Evolutionary conservation across 2,797 vertebrate species (phyloP).

Genomic region (Serranus cabrilla): DNA sequence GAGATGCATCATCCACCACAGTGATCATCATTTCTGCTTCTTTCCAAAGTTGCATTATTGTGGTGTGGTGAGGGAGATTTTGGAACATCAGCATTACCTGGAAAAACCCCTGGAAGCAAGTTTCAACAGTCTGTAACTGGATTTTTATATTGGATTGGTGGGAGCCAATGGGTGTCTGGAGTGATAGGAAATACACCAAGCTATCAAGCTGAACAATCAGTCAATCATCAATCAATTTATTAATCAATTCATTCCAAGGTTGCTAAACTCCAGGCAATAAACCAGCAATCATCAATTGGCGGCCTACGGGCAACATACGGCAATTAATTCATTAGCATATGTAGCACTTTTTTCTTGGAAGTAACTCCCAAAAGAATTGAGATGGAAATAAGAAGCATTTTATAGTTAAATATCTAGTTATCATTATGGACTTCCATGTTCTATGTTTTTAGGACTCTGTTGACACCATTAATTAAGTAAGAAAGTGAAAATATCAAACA

Average conservation of each 20-base stretch:
- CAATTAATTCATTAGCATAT: no score
- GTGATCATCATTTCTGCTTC: neutral
- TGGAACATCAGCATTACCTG: no score
- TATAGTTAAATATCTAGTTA: no score
- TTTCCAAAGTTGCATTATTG: neutral
- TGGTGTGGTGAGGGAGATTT: neutral
- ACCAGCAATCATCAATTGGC: no score
- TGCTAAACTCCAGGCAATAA: neutral
- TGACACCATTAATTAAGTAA: no score
- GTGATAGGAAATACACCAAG: neutral
- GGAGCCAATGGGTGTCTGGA: neutral
- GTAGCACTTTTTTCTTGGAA: no score
- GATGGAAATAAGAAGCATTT: no score
- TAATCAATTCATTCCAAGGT: neutral
- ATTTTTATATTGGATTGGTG: neutral
- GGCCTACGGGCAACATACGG: no score
- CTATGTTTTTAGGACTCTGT: no score
- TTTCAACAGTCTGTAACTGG: neutral
- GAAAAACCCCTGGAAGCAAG: neutral
- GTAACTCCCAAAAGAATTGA: no score
- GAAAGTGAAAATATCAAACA: no score
- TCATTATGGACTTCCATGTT: no score
- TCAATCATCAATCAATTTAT: neutral
- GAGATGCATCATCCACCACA: neutral
- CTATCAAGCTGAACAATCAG: neutral